These are phyloP conservation scores for Embidobia sp. DNA, from an alignment of 2,888 invertebrate species.

Conservation along the genomic window DNA sequence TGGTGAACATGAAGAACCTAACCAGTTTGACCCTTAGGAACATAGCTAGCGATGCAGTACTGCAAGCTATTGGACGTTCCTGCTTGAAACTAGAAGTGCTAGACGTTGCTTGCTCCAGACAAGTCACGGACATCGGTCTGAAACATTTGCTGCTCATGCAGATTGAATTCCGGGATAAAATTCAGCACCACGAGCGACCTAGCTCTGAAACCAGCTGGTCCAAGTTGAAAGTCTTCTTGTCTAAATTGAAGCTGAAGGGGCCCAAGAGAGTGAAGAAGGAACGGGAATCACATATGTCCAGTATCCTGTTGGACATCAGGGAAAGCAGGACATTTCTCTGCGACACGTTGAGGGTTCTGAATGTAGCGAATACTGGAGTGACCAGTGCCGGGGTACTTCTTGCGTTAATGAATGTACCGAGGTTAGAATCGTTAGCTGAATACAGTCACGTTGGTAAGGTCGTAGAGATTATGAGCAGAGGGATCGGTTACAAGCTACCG, in stretches of 20 bases:
- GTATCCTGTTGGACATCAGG: conserved; percentile 78
- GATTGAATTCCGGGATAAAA: conserved; percentile 78
- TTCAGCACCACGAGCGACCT: conserved; percentile 29
- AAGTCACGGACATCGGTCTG: conserved; percentile 80
- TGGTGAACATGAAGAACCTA: conserved; percentile 78
- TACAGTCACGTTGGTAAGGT: conserved; percentile 80
- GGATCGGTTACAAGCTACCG: conserved; percentile 73
- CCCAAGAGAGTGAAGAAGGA: conserved; percentile 71
- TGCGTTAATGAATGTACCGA: conserved; percentile 78
- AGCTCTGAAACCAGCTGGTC: conserved; percentile 75
- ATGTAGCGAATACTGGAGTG: conserved; percentile 80
- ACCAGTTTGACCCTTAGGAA: conserved; percentile 79
- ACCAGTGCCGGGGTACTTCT: conserved; percentile 79
- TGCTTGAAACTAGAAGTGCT: conserved; percentile 79
- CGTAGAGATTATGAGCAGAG: conserved; percentile 78
- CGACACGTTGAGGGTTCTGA: conserved; percentile 77
- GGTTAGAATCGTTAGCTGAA: conserved; percentile 80
- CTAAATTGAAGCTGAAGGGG: conserved; percentile 70
- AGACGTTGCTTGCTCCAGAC: conserved; percentile 81
- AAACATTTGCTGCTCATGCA: conserved; percentile 78
- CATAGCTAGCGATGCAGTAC: conserved; percentile 80
- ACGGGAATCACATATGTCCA: conserved; percentile 66
- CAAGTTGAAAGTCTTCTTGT: conserved; percentile 72
- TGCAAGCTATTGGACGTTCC: conserved; percentile 79
- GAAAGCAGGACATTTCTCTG: conserved; percentile 79